phyloP scores from a whole-genome alignment of 2,797 vertebrate genomes.

The Enteromius thamalakanensis region DNA sequence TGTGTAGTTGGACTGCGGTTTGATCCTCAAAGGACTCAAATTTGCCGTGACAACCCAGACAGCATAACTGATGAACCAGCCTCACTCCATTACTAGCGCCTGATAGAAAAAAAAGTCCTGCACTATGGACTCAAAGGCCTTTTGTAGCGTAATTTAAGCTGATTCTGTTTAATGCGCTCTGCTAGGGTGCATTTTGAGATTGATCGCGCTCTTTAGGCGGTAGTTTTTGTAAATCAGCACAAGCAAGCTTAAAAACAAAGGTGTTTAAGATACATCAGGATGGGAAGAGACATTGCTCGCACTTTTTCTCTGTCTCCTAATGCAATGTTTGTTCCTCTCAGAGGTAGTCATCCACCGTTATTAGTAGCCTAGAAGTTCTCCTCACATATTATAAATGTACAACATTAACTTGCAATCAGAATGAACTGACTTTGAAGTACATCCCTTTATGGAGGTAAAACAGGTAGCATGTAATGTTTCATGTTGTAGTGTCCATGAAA shows the following conservation, averaged over 20 bases:
- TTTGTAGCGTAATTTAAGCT: conserved; percentile 14
- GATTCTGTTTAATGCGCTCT: conserved; percentile 17
- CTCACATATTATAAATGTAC: not conserved
- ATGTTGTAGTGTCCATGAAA: not conserved
- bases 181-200: not conserved
- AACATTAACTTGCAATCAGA: not conserved
- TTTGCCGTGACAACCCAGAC: conserved; percentile 36
- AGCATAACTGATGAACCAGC: conserved; percentile 47
- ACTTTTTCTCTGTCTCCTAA: not conserved
- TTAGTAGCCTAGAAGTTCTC: not conserved
- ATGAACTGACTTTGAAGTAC: not conserved
- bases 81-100: conserved; percentile 35
- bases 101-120: not conserved
- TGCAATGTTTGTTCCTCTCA: not conserved
- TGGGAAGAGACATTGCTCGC: not conserved
- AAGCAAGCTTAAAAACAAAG: not conserved
- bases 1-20: conserved; percentile 20
- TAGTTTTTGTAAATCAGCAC: not conserved
- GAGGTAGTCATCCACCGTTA: not conserved
- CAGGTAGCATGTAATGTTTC: not conserved
- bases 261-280: not conserved
- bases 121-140: not conserved
- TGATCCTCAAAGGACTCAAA: conserved; percentile 47
- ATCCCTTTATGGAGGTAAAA: not conserved
- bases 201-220: not conserved